Evolutionary conservation across 2,888 invertebrate species (phyloP).

Genomic region (Scaptodrosophila latifasciaeformis): DNA sequence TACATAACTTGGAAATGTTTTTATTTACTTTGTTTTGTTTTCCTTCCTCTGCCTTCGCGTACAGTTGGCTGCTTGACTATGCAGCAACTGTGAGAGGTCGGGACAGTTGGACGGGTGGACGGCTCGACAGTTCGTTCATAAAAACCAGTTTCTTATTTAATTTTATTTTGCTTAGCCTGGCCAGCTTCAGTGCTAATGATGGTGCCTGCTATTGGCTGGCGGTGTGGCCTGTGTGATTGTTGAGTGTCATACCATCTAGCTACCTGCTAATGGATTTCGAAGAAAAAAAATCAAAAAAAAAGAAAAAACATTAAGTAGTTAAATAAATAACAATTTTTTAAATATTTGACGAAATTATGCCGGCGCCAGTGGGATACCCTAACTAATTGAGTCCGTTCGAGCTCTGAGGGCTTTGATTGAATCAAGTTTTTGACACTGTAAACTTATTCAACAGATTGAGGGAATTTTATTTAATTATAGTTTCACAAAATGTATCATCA

Average conservation of each 20-base stretch:
- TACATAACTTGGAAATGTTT: no score
- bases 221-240: conserved; percentile 20
- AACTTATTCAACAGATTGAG: no score
- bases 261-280: conserved; percentile 65
- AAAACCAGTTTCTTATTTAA: conserved; percentile 41
- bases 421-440: background rate
- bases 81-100: conserved; percentile 26
- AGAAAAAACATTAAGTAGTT: conserved; percentile 8
- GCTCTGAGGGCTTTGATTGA: no score
- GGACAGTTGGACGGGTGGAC: background rate
- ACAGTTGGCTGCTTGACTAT: background rate
- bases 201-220: conserved; percentile 30
- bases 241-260: conserved; percentile 63
- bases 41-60: background rate
- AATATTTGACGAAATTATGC: conserved; percentile 15
- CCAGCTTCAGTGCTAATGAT: conserved; percentile 33
- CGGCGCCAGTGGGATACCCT: background rate
- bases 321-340: conserved; percentile 6
- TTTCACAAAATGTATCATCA: no score
- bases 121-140: background rate
- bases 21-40: background rate
- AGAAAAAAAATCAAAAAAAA: conserved; percentile 43
- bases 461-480: no score
- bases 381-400: no score
- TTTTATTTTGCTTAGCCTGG: no score